Percentiles rank a stretch among this genome's conserved stretches.
Evolutionary conservation across 2,888 invertebrate genomes (phyloP).

Genomic region (Mactromeris polynyma): DNA sequence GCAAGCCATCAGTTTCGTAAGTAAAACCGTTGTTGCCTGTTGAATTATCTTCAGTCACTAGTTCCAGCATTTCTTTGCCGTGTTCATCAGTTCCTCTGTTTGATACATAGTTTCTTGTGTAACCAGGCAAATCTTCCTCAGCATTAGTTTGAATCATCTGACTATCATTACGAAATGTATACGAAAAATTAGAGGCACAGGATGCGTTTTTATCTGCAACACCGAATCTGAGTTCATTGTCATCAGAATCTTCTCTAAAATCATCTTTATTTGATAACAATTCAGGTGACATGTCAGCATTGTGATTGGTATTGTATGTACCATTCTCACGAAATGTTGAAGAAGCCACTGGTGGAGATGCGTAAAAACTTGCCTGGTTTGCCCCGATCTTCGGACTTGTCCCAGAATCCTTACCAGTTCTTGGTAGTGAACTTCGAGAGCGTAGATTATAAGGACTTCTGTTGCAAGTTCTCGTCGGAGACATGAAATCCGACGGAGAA

Average conservation of each 20-base stretch:
- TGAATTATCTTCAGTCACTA: neutral
- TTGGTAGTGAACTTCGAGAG: neutral
- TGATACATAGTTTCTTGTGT: conserved; percentile 31
- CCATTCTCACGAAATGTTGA: conserved; percentile 58
- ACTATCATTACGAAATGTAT: conserved; percentile 67
- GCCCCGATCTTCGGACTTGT: conserved; percentile 9
- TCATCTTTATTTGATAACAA: conserved; percentile 29
- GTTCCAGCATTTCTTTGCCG: neutral
- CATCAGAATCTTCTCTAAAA: conserved; percentile 20
- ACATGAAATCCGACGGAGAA: neutral
- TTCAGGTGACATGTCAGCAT: conserved; percentile 56
- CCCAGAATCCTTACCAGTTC: neutral
- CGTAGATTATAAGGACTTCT: conserved; percentile 15
- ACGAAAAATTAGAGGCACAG: conserved; percentile 57
- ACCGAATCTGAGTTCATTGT: conserved; percentile 20
- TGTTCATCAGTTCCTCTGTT: neutral
- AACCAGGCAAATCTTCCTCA: conserved; percentile 63
- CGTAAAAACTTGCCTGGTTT: conserved; percentile 23
- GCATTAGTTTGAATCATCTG: conserved; percentile 60
- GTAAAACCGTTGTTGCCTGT: neutral
- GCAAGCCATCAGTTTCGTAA: conserved; percentile 34
- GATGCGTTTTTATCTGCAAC: conserved; percentile 38
- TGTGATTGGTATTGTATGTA: neutral
- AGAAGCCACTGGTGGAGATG: conserved; percentile 60
- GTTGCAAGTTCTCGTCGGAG: neutral